Conservation (phyloP, 2,888 invertebrate species). For the Sinotaia quadrata region DNA sequence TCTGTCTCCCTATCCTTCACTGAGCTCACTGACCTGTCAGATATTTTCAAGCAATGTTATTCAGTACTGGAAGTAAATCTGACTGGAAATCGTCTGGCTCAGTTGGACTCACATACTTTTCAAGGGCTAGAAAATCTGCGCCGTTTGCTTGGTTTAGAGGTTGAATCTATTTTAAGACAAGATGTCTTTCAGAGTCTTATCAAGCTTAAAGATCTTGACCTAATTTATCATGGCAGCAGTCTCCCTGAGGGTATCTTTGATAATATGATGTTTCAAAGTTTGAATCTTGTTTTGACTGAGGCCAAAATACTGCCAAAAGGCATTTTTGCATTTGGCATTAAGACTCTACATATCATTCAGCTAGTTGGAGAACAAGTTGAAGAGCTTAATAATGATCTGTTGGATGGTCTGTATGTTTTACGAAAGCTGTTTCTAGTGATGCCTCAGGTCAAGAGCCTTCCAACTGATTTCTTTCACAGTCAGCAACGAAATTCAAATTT, state of each 20-base stretch:
- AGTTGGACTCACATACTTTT: conserved; percentile 25
- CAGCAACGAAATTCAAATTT: background rate
- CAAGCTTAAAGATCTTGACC: conserved; percentile 27
- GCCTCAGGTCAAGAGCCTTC: conserved; percentile 20
- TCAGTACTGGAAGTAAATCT: conserved; percentile 28
- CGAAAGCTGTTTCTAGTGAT: conserved; percentile 26
- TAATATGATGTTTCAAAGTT: conserved; percentile 16
- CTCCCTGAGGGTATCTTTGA: conserved; percentile 29
- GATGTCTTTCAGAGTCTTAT: conserved; percentile 25
- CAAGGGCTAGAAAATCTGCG: conserved; percentile 29
- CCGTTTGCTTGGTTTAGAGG: conserved; percentile 29
- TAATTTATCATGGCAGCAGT: conserved; percentile 16
- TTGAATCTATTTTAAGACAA: conserved; percentile 4
- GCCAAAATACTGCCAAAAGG: conserved; percentile 17
- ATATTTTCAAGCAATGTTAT: conserved; percentile 19
- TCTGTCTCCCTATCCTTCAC: conserved; percentile 26
- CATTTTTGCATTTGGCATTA: conserved; percentile 29
- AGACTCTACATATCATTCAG: conserved; percentile 25
- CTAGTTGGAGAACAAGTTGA: conserved; percentile 26
- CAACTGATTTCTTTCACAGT: conserved; percentile 29
- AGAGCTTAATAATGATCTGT: conserved; percentile 20
- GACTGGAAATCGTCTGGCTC: conserved; percentile 28
- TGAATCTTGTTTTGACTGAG: conserved; percentile 26
- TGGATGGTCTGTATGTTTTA: conserved; percentile 28
- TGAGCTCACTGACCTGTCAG: conserved; percentile 20